Base-by-base conservation (phyloP, 2,888 invertebrate genomes). In the Pollenia angustigena region DNA sequence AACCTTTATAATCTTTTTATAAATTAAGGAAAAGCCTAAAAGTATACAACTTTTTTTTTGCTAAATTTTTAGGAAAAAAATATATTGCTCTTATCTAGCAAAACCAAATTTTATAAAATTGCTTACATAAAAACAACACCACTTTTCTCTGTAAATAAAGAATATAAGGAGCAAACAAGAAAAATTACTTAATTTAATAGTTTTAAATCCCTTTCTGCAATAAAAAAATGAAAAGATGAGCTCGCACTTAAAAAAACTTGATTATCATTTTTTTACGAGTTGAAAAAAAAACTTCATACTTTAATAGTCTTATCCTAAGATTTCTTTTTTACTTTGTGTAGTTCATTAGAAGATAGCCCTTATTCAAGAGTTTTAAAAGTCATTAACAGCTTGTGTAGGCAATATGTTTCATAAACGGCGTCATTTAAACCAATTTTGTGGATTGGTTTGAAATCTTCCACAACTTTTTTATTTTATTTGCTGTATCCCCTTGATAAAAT, bases 121-220 rank as follows among this genome's bases (percentile, higher is more conserved):
- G 44, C 2, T 18, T 44, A 12, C 44, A 58, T 10, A 42, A 40
- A 11, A n/a, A 52, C n/a, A 52, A 52, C n/a, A 52, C 18, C 4
- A 32, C 32, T 32, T 32, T 32, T 32, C 32, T 32, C 32, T 32
- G 6, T 32, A 32, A 32, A 52, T 40, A 16, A 14, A 23, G 9
- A 4, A 14, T 7, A 6, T 44, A 23, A 12, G 1, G 4, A 18
- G 44, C 48, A 64, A 44, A 44, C 6, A 72, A 16, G 46, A 23
- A 60, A 72, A 72, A 58, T 60, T 60, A 60, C 60, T 74, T 74
- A 58, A 72, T 72, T 58, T 58, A 18, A 52, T 50, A 52, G 52
- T 68, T 50, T 40, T 18, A 11, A 32, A 44, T 32, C 32, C 32
- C 32, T 32, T 32, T 32, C 32, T 32, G 4, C 32, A 32, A 32